Percentiles rank a stretch among this genome's conserved stretches.
Conservation (phyloP, 2,888 invertebrate species). For the Cerastis rubricosa region DNA sequence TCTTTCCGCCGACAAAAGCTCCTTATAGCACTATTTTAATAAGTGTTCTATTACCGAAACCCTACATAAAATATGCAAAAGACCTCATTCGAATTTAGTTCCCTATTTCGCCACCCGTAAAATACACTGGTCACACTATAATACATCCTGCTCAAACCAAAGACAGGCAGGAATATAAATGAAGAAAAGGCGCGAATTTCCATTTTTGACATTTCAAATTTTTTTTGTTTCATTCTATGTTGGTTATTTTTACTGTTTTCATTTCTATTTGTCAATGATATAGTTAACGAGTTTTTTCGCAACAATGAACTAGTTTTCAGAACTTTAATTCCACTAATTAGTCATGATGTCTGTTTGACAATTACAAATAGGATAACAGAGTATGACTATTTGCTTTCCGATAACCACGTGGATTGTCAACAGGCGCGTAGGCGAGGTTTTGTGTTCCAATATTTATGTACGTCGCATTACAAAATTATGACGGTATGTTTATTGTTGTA, state of each 20-base stretch:
- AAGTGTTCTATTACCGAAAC: background rate
- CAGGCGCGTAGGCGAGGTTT: constrained; percentile 38
- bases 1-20: background rate
- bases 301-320: constrained; percentile 12
- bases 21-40: background rate
- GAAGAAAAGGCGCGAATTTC: background rate
- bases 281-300: background rate
- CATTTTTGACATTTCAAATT: background rate
- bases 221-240: background rate
- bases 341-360: constrained; percentile 38
- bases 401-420: constrained; percentile 9
- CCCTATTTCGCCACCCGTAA: background rate
- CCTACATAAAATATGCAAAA: background rate
- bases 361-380: constrained; percentile 34
- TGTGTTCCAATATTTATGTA: constrained; percentile 48
- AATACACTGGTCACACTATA: constrained; percentile 15
- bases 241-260: background rate
- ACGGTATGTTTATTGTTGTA: constrained; percentile 2
- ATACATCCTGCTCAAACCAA: background rate
- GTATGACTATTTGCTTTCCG: constrained; percentile 27
- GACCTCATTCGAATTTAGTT: background rate
- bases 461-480: background rate
- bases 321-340: constrained; percentile 9
- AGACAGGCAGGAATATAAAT: background rate
- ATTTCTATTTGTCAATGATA: background rate